These are phyloP conservation scores for Entomobrya proxima DNA, from an alignment of 2,888 invertebrate species.

Conservation along the genomic window DNA sequence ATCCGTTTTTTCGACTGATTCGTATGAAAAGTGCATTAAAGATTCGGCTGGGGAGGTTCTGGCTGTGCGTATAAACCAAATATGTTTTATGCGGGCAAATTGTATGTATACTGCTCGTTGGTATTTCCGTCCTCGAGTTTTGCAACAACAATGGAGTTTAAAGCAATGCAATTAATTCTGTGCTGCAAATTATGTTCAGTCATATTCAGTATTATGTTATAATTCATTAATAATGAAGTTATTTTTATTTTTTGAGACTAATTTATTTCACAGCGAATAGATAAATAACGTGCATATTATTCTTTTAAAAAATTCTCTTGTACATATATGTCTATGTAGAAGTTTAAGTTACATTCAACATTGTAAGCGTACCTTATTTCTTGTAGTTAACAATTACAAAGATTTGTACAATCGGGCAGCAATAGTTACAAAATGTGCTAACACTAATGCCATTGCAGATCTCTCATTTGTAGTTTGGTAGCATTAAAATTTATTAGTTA, in stretches of 20 bases:
- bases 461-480: neutral
- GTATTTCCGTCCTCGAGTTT: no score
- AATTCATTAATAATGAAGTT: neutral
- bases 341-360: slow-evolving; percentile 6
- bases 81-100: no score
- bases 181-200: no score
- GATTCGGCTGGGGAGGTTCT: no score
- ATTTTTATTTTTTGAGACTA: neutral
- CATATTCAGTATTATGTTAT: neutral
- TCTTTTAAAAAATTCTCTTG: neutral
- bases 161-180: no score
- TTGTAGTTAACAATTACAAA: slow-evolving; percentile 60
- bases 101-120: no score
- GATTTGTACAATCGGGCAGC: slow-evolving; percentile 68
- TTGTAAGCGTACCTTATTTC: slow-evolving; percentile 59
- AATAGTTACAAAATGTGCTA: slow-evolving; percentile 54
- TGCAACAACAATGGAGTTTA: no score
- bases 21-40: no score
- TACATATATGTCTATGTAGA: neutral
- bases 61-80: no score
- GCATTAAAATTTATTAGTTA: neutral
- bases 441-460: neutral
- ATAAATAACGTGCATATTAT: slow-evolving; percentile 30
- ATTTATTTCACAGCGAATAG: slow-evolving; percentile 52
- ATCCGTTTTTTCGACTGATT: no score